Base-by-base conservation (phyloP, 2,113 vertebrate species). In the Eretmochelys imbricata region DNA sequence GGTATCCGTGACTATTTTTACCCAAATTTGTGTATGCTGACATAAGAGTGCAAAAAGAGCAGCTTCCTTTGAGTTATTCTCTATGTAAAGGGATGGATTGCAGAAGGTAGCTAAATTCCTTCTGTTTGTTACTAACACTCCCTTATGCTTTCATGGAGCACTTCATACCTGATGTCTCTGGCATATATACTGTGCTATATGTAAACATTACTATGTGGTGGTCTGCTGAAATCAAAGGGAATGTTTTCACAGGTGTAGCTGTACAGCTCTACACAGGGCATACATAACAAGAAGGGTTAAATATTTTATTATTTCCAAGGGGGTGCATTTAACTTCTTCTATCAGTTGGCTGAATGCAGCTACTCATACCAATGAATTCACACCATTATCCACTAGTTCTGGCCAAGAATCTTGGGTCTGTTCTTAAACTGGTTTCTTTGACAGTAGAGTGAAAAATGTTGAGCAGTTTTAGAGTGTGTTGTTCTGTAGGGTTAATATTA, bases 281-380 rank as follows among this genome's bases (percentile, higher is more conserved):
- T 10, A 1, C 53, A 65, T 95, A 95, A 91, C 93, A 93, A 93
- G 95, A 31, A 95, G 96, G 0, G 0, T 82, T 91, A 95, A 97
- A 94, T 78, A 79, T 91, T 87, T 51, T 72, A 95, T 78, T 95
- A 92, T 91, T 35, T 69, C 65, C 2, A 38, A 38, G n/a, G 35
- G 65, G 65, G 8, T 35, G 16, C 35, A 19, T 96, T 92, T 96
- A 89, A 93, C 96, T 89, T 87, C 69, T 87, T 95, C 29, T 55
- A 5, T 5, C 5, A 2, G 6, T 76, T 51, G 89, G 46, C 82
- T 90, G 94, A 80, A 87, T 49, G 50, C 87, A 8, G 91, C 69
- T 82, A 86, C 85, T 95, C 97, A 97, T 98, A 97, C 96, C 96
- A 96, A 95, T 97, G 96, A 97, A 89, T 93, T 96, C 91, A 83